Evolutionary conservation across 1,140 invertebrate species (phyloP), one percentile per base, ranked within the genome.

Genomic region (Arion vulgaris): DNA sequence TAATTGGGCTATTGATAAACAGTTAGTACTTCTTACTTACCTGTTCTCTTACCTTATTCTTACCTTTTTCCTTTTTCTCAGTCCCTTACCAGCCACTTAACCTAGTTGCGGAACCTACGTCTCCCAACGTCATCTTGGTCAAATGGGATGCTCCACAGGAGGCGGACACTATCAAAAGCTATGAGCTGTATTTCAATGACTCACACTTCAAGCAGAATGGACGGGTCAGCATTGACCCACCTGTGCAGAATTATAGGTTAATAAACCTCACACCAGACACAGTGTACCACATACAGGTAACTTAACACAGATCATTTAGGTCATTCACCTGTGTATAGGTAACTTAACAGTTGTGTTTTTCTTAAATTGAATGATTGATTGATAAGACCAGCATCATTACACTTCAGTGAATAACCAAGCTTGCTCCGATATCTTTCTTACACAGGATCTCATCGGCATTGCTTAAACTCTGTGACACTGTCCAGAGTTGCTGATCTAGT

Each of bases 101-200:
- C 94, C 94, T 99, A 83, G 87, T 89, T 71, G 91, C 90, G 0
- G 94, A 95, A 84, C 95, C 96, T 23, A 95, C 95, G 78, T 86
- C 87, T 13, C 88, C 91, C 17, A 92, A 91, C 76, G 83, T 95
- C 77, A 96, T 98, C 73, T 96, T 95, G 79, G 94, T 99, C 86
- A 95, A 95, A 86, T 99, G 98, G 98, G 95, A 94, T 78, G 95
- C 95, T 89, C 98, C 98, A 23, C 94, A 95, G 85, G 96, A 98
- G 93, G 75, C 79, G 0, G 97, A 98, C 91, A 97, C 96, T 92
- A 98, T 99, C 90, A 95, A 97, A 66, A 96, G 96, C 88, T 99
- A 99, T 93, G 97, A 98, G 93, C 94, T 99, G 2, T 99, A 98
- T 90, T 99, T 97, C 96, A 99, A 99, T 93, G 97, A 99, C 91